These are phyloP conservation scores for Drosophila longiperda DNA, from an alignment of 2,888 invertebrate species.

Conservation along the genomic window DNA sequence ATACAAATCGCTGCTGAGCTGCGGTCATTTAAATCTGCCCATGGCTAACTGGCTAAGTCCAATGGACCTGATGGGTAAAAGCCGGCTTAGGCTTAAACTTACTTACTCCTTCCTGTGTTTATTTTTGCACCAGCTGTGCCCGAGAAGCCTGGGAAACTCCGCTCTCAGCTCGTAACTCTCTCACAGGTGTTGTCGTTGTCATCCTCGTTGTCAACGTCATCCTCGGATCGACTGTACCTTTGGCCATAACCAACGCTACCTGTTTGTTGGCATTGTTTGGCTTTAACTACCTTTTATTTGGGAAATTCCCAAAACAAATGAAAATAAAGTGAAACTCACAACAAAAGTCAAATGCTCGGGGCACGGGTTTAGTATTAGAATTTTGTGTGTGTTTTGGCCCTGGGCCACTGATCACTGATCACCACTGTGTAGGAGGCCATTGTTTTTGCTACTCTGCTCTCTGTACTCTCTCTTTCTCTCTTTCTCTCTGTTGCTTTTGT, in stretches of 20 bases:
- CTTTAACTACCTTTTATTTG: conserved; percentile 74
- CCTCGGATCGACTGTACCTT: conserved; percentile 60
- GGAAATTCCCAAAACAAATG: conserved; percentile 80
- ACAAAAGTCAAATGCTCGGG: conserved; percentile 77
- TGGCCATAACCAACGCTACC: conserved; percentile 46
- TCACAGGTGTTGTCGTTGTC: conserved; percentile 48
- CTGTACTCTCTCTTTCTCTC: conserved; percentile 1
- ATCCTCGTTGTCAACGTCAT: conserved; percentile 49
- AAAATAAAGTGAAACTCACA: conserved; percentile 76
- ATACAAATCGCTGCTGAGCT: conserved; percentile 76
- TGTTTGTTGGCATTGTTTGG: conserved; percentile 66
- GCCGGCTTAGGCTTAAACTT: conserved; percentile 70
- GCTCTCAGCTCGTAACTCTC: conserved; percentile 15
- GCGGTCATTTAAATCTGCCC: conserved; percentile 77
- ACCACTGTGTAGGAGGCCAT: conserved; percentile 74
- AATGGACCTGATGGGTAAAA: conserved; percentile 55
- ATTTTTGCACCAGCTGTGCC: conserved; percentile 65
- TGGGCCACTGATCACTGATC: conserved; percentile 55
- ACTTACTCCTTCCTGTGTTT: conserved; percentile 75
- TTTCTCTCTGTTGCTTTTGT: conserved; percentile 14
- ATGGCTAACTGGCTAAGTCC: conserved; percentile 72
- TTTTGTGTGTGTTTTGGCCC: conserved; percentile 20
- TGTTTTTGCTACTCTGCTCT: conserved; percentile 43
- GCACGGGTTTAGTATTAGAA: conserved; percentile 48
- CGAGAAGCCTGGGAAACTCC: conserved; percentile 74